phyloP scores from a whole-genome alignment of 2,113 vertebrate species.

The Galeopterus variegatus region DNA sequence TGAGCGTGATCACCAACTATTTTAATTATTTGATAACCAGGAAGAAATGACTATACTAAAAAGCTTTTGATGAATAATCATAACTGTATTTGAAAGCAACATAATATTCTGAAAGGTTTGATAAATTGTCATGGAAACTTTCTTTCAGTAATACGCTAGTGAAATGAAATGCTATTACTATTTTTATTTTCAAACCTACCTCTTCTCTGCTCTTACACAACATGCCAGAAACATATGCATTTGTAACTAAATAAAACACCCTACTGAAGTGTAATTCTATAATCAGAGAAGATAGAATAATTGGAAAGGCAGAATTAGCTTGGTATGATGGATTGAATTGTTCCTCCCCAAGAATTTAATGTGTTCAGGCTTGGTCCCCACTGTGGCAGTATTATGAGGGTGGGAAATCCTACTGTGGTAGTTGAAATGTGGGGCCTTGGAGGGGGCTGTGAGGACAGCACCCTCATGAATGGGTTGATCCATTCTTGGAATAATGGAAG shows the following conservation, averaged over 20 bases:
- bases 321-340: no score
- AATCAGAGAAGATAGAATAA: background rate
- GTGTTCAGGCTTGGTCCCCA: no score
- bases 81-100: background rate
- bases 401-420: no score
- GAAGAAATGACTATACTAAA: conserved; percentile 5
- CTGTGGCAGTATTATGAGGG: no score
- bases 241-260: background rate
- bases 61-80: background rate
- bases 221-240: background rate
- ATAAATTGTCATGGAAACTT: background rate
- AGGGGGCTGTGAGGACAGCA: no score
- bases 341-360: no score
- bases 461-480: no score
- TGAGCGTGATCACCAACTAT: background rate
- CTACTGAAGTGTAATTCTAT: background rate
- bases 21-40: conserved; percentile 36
- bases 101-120: background rate
- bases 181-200: background rate
- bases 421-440: no score
- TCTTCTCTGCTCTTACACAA: background rate
- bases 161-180: background rate
- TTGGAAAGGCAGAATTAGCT: background rate
- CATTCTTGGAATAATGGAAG: no score
- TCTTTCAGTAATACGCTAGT: background rate